Conservation (phyloP, 2,797 vertebrate species). For the Pogonophryne albipinna region DNA sequence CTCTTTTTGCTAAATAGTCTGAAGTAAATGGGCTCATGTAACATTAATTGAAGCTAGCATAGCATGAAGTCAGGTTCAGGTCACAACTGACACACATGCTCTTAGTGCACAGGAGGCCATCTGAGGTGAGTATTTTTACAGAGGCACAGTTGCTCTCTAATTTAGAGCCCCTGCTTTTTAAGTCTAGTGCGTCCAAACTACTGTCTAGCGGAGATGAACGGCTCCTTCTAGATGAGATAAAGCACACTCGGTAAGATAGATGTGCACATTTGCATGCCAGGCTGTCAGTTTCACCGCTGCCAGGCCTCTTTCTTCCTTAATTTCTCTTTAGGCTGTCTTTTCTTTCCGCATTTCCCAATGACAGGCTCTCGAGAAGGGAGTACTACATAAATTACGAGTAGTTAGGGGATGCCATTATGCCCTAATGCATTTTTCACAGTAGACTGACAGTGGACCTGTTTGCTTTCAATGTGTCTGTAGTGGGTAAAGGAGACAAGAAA, state of each 20-base stretch:
- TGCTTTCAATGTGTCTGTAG: conserved; percentile 57
- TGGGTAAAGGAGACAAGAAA: conserved; percentile 39
- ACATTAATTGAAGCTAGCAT: not conserved
- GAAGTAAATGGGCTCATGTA: conserved; percentile 8
- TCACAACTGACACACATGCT: conserved; percentile 10
- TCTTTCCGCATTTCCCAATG: conserved; percentile 41
- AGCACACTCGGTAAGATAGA: conserved; percentile 76
- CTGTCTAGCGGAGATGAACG: conserved; percentile 73
- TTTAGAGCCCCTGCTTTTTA: conserved; percentile 58
- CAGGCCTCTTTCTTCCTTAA: conserved; percentile 48
- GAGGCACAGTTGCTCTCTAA: conserved; percentile 58
- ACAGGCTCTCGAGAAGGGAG: conserved; percentile 48
- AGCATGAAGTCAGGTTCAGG: conserved; percentile 17
- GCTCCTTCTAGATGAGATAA: conserved; percentile 75
- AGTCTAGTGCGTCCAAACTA: conserved; percentile 62
- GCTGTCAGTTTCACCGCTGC: conserved; percentile 62
- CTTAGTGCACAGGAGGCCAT: conserved; percentile 22
- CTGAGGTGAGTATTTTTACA: conserved; percentile 47
- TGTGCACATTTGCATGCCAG: conserved; percentile 74
- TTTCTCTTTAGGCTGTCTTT: conserved; percentile 52
- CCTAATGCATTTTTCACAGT: conserved; percentile 74
- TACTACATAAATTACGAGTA: conserved; percentile 67
- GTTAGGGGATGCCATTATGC: conserved; percentile 52
- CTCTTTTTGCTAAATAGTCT: conserved; percentile 3
- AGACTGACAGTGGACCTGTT: conserved; percentile 69